phyloP scores from a whole-genome alignment of 2,888 invertebrate species.

The Stenodera caucasica region DNA sequence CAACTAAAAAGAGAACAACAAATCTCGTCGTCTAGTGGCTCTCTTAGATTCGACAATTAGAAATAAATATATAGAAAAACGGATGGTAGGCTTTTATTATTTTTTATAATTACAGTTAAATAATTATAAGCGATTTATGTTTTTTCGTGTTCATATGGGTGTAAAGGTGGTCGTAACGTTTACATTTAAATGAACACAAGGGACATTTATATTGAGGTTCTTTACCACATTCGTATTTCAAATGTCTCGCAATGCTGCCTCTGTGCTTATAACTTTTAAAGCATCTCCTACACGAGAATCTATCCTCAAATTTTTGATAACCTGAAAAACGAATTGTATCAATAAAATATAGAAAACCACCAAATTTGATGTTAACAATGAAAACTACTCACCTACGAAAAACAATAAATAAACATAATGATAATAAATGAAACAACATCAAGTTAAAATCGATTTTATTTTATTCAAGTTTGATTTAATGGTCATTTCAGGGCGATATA shows the following conservation, averaged over 20 bases:
- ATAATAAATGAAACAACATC: not conserved
- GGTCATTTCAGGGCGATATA: too few relatives aligned
- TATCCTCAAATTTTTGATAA: constrained; percentile 39
- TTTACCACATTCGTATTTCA: constrained; percentile 35
- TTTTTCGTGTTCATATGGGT: constrained; percentile 4
- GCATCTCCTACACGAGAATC: constrained; percentile 28
- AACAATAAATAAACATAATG: not conserved
- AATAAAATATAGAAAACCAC: not conserved
- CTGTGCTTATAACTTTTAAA: constrained; percentile 15
- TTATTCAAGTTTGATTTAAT: too few relatives aligned
- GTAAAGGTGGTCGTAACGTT: constrained; percentile 24
- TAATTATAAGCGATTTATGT: not conserved
- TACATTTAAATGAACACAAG: constrained; percentile 28
- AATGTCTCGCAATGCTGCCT: constrained; percentile 25
- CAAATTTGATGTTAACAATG: not conserved
- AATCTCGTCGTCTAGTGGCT: too few relatives aligned
- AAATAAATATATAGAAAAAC: not conserved
- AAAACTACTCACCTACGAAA: not conserved
- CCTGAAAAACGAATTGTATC: constrained; percentile 19
- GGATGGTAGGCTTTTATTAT: not conserved
- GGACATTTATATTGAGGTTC: constrained; percentile 28
- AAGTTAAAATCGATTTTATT: too few relatives aligned
- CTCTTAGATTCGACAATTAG: not conserved
- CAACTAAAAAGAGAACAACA: too few relatives aligned
- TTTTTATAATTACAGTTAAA: not conserved